Evolutionary conservation across 2,113 vertebrate species (phyloP).

Genomic region (Mesembrinibis cayennensis): DNA sequence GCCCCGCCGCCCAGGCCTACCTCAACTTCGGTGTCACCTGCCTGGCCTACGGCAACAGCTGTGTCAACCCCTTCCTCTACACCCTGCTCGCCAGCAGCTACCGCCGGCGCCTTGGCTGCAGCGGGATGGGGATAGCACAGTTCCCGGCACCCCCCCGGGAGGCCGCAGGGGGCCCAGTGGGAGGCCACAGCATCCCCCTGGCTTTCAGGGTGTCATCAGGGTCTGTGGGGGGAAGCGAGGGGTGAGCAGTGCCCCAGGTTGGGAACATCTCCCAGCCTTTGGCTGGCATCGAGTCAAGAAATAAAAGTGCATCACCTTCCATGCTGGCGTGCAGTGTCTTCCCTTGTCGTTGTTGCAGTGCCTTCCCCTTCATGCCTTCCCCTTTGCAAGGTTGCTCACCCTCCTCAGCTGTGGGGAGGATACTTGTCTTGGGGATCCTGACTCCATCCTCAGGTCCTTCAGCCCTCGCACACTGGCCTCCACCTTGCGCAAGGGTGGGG

Average conservation of each 20-base stretch:
- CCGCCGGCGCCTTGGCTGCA: not conserved
- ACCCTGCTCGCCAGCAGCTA: conserved; percentile 80
- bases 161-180: rapidly evolving
- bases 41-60: conserved; percentile 87
- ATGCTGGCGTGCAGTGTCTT: not conserved
- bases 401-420: not conserved
- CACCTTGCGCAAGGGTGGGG: not conserved
- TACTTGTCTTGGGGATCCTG: not conserved
- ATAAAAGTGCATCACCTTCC: not conserved
- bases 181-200: not conserved
- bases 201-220: not conserved
- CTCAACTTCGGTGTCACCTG: conserved; percentile 86
- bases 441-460: not conserved
- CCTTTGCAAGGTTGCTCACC: not conserved
- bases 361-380: not conserved
- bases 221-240: not conserved
- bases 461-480: not conserved
- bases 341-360: rapidly evolving
- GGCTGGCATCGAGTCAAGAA: not conserved
- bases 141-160: not conserved
- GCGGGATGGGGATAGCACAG: rapidly evolving
- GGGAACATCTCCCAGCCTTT: not conserved
- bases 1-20: conserved; percentile 75
- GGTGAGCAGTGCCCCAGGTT: not conserved
- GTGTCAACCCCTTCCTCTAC: conserved; percentile 85